Conservation (phyloP, 2,113 vertebrate genomes). For the Diglossa brunneiventris region DNA sequence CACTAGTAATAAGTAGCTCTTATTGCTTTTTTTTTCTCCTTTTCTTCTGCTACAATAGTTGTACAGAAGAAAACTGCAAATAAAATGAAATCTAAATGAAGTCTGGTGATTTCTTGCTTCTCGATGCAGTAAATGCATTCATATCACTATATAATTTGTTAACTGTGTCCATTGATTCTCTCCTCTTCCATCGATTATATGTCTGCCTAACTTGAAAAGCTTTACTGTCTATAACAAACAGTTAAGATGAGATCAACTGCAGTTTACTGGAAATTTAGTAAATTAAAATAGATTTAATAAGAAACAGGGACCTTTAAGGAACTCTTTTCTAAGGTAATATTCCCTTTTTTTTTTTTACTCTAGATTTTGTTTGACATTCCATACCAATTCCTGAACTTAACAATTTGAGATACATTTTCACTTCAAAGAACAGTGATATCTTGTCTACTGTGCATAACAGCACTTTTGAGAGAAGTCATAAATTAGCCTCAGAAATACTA, state of each 20-base stretch:
- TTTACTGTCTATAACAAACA: not conserved
- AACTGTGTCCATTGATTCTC: not conserved
- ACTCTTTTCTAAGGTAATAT: not conserved
- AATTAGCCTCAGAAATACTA: not conserved
- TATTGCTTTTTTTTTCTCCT: not conserved
- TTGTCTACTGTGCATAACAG: not conserved
- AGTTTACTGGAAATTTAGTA: not conserved
- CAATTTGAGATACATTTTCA: not conserved
- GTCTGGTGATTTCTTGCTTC: not conserved
- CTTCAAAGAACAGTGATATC: not conserved
- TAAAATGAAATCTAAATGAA: not conserved
- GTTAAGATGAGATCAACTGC: not conserved
- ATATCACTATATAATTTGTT: not conserved
- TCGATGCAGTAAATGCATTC: not conserved
- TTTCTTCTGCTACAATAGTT: not conserved
- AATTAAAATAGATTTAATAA: not conserved
- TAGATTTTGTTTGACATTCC: not conserved
- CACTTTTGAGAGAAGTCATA: not conserved
- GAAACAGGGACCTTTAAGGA: not conserved
- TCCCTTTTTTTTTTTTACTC: not conserved
- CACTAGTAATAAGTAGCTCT: not conserved
- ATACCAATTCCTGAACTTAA: not conserved
- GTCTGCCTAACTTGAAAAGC: not conserved
- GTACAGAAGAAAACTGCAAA: not conserved
- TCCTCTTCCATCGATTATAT: not conserved